Percentiles rank a stretch among this genome's conserved stretches.
phyloP scores from a whole-genome alignment of 1,140 invertebrate species.

The Meloidogyne chitwoodi region DNA sequence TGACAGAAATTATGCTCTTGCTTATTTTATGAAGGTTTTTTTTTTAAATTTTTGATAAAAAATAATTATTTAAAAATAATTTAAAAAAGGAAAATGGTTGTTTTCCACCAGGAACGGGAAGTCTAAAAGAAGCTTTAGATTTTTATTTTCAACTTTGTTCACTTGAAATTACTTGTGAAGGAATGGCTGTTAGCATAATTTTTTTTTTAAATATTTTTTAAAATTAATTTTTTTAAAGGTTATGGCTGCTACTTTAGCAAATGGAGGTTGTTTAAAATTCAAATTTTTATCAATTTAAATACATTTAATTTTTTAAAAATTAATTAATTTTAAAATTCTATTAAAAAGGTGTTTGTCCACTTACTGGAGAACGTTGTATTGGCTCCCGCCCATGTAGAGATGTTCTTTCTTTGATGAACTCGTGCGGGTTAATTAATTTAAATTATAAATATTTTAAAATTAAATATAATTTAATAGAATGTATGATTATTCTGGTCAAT shows the following conservation, averaged over 20 bases:
- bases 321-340: background rate
- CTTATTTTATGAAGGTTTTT: conserved; percentile 62
- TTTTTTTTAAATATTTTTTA: conserved; percentile 70
- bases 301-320: background rate
- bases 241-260: conserved; percentile 87
- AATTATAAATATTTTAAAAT: background rate
- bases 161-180: conserved; percentile 86
- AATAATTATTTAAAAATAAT: background rate
- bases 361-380: conserved; percentile 48
- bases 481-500: conserved; percentile 63
- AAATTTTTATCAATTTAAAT: background rate
- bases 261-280: conserved; percentile 70
- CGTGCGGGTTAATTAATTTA: conserved; percentile 27
- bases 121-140: conserved; percentile 91
- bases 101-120: conserved; percentile 28
- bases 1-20: conserved; percentile 63
- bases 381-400: conserved; percentile 79
- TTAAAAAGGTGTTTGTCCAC: conserved; percentile 61
- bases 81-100: conserved; percentile 60
- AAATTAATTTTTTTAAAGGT: conserved; percentile 63
- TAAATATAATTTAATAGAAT: conserved; percentile 63
- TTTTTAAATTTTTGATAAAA: conserved; percentile 18
- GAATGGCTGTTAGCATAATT: conserved; percentile 69
- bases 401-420: conserved; percentile 65
- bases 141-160: conserved; percentile 87